phyloP scores from a whole-genome alignment of 2,888 invertebrate species.

The Anaspis maculata region DNA sequence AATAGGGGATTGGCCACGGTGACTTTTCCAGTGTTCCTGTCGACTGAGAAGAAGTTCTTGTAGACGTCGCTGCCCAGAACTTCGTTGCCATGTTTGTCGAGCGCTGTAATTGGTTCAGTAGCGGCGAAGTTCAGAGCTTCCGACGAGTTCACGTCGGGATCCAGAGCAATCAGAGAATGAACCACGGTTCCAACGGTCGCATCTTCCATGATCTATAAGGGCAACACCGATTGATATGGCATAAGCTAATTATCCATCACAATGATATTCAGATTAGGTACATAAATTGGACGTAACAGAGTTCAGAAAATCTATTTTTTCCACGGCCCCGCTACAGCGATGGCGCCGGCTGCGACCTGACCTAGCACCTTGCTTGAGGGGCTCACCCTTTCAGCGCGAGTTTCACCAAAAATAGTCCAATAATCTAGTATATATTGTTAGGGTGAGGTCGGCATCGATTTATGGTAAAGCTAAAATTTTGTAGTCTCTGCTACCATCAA shows the following conservation, averaged over 20 bases:
- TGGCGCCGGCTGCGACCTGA: no score
- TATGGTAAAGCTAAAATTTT: no score
- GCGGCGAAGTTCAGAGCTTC: constrained; percentile 60
- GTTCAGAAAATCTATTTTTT: not conserved
- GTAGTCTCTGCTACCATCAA: no score
- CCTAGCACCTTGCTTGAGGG: no score
- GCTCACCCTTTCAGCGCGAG: no score
- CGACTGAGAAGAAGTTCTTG: constrained; percentile 59
- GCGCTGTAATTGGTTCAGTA: constrained; percentile 65
- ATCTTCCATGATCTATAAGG: constrained; percentile 62
- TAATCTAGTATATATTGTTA: no score
- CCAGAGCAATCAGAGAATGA: constrained; percentile 63
- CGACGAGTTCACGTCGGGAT: constrained; percentile 67
- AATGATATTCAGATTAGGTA: not conserved
- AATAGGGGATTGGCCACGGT: constrained; percentile 54
- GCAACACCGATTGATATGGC: not conserved
- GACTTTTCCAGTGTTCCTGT: constrained; percentile 54
- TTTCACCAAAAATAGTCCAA: no score
- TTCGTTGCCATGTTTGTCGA: constrained; percentile 76
- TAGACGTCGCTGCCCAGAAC: constrained; percentile 43
- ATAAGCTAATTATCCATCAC: constrained; percentile 2
- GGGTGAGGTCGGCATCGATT: no score
- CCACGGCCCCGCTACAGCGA: no score
- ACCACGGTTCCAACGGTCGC: constrained; percentile 63
- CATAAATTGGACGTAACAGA: not conserved